Evolutionary conservation across 2,797 vertebrate genomes (phyloP).

Genomic region (Otus scops): DNA sequence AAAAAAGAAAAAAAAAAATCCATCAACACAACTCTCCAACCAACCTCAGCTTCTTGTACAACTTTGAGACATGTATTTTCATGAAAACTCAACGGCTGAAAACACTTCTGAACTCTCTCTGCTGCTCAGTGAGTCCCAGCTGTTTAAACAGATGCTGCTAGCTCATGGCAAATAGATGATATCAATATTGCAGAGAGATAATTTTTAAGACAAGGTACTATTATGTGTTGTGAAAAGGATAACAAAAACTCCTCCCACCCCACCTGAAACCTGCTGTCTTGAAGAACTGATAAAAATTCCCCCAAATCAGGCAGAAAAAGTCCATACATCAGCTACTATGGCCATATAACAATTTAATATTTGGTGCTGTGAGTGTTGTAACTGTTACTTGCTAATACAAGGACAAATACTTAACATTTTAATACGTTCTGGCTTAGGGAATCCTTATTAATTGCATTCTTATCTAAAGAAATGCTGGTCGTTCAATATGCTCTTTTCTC

Average conservation of each 20-base stretch:
- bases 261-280: neutral
- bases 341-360: neutral
- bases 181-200: neutral
- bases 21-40: neutral
- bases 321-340: neutral
- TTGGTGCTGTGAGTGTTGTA: neutral
- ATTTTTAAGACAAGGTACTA: neutral
- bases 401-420: neutral
- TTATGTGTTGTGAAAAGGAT: neutral
- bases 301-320: neutral
- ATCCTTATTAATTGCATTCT: neutral
- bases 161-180: neutral
- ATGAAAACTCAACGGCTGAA: neutral
- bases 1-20: neutral
- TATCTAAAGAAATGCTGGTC: neutral
- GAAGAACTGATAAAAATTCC: neutral
- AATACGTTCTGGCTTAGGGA: neutral
- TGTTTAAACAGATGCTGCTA: neutral
- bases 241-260: neutral
- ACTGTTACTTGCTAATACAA: neutral
- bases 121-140: neutral
- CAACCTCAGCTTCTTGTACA: neutral
- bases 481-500: neutral
- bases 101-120: neutral
- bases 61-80: neutral